phyloP scores from a whole-genome alignment of 1,140 invertebrate species.

The Antheraea mylitta region DNA sequence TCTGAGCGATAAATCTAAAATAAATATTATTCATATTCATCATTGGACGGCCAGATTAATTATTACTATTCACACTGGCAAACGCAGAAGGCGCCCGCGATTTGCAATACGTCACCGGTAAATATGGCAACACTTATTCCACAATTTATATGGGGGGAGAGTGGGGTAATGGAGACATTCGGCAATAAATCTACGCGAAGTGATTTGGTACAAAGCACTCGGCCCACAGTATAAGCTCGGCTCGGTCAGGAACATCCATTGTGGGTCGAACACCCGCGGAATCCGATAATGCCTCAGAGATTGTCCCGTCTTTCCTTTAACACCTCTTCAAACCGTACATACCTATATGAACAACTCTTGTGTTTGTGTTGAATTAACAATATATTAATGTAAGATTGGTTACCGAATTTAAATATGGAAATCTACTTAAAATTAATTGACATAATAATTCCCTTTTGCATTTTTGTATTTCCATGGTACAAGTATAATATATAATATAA shows the following conservation, averaged over 20 bases:
- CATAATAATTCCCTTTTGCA: no score
- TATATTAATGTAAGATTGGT: constrained; percentile 34
- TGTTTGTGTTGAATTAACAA: constrained; percentile 43
- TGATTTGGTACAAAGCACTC: constrained; percentile 76
- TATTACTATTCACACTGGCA: constrained; percentile 66
- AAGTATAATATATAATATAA: no score
- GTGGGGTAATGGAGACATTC: constrained; percentile 63
- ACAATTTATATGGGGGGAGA: constrained; percentile 69
- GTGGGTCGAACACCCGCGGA: constrained; percentile 61
- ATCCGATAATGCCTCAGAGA: constrained; percentile 74
- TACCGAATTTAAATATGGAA: not conserved
- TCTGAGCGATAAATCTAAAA: constrained; percentile 58
- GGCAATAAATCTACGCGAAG: constrained; percentile 71
- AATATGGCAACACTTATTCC: constrained; percentile 77
- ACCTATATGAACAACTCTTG: constrained; percentile 37
- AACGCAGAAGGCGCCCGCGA: constrained; percentile 61
- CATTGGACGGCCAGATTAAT: constrained; percentile 65
- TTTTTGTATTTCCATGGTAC: no score
- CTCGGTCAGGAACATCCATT: constrained; percentile 69
- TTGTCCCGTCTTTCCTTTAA: constrained; percentile 74
- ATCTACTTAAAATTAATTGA: no score
- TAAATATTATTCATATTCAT: constrained; percentile 74
- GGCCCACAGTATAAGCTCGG: constrained; percentile 63
- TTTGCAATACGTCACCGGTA: constrained; percentile 74
- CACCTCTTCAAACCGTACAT: constrained; percentile 55